Percentiles rank a stretch among this genome's conserved stretches.
Conservation (phyloP, 2,888 invertebrate genomes). For the Microplitis manilae region DNA sequence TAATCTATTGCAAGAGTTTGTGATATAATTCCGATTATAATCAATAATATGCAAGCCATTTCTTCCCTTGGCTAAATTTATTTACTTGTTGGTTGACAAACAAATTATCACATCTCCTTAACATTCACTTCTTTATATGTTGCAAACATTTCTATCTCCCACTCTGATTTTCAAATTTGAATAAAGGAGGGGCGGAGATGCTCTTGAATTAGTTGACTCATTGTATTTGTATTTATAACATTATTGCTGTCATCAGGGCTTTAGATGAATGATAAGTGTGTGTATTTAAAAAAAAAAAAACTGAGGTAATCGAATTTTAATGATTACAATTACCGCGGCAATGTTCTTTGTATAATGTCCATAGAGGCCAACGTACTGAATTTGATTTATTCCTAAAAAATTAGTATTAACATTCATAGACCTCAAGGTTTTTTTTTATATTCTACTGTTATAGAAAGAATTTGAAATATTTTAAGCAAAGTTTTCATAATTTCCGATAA, state of each 20-base stretch:
- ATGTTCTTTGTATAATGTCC: constrained; percentile 1
- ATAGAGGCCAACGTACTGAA: constrained; percentile 19
- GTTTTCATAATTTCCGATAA: background rate
- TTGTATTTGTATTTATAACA: constrained; percentile 18
- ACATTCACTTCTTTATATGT: constrained; percentile 63
- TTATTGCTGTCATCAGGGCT: background rate
- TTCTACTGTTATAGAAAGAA: background rate
- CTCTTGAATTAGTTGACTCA: constrained; percentile 34
- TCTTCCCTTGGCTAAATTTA: constrained; percentile 43
- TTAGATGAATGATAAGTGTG: background rate
- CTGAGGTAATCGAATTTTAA: background rate
- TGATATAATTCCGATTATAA: constrained; percentile 40
- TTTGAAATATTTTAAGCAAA: background rate
- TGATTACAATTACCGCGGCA: background rate
- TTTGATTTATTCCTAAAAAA: constrained; percentile 22
- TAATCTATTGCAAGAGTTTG: constrained; percentile 50
- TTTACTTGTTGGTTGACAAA: constrained; percentile 49
- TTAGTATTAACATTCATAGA: constrained; percentile 13
- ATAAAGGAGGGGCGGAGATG: constrained; percentile 28
- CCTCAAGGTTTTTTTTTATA: constrained; percentile 16
- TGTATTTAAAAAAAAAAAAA: background rate
- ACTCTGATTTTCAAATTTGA: constrained; percentile 18
- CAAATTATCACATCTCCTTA: constrained; percentile 59
- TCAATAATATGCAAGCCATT: constrained; percentile 38
- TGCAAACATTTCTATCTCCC: constrained; percentile 24